A percentile compares a stretch with the other conserved stretches of the same genome.
phyloP scores from a whole-genome alignment of 2,113 vertebrate genomes.

The Bubo bubo region DNA sequence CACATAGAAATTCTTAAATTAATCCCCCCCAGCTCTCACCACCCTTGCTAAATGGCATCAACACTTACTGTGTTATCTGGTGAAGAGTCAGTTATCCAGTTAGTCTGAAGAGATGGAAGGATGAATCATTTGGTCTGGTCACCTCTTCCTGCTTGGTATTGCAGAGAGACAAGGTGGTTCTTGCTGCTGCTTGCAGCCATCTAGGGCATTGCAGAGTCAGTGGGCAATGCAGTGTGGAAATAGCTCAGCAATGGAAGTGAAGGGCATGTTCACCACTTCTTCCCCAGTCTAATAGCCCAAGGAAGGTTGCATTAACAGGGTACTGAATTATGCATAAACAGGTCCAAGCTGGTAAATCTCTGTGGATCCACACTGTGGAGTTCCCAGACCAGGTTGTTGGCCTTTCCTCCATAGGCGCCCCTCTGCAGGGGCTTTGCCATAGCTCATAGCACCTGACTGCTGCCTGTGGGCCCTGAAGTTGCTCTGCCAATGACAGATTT shows the following conservation, averaged over 20 bases:
- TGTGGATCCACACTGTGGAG: background rate
- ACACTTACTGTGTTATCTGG: background rate
- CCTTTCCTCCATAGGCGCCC: background rate
- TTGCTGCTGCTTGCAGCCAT: background rate
- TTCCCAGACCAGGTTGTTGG: background rate
- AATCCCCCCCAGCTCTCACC: background rate
- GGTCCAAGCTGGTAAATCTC: background rate
- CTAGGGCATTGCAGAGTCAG: background rate
- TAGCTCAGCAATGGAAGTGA: background rate
- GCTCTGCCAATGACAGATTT: background rate
- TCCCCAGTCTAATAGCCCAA: background rate
- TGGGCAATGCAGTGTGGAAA: background rate
- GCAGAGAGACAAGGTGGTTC: background rate
- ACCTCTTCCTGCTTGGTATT: background rate
- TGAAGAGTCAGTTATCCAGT: background rate
- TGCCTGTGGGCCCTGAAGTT: background rate
- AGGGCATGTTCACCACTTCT: background rate
- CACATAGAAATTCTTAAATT: background rate
- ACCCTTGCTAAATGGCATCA: background rate
- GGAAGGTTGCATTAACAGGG: background rate
- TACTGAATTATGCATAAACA: background rate
- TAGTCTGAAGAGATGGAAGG: background rate
- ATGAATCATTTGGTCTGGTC: background rate
- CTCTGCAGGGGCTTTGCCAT: background rate
- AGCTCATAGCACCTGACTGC: background rate